Conservation (phyloP, 1,140 invertebrate species). For the Drosophila persimilis region DNA sequence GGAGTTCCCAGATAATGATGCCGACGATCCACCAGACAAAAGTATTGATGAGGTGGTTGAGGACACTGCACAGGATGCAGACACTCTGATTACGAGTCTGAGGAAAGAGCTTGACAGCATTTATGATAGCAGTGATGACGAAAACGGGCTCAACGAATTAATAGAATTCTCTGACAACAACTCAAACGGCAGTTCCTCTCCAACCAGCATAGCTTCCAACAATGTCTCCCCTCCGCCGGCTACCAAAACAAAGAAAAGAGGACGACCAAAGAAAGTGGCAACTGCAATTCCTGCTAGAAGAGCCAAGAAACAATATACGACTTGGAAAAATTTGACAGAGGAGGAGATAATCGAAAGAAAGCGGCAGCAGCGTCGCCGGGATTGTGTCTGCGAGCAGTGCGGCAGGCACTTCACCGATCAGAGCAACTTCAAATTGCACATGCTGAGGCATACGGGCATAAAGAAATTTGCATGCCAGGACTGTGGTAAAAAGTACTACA, state of each 20-base stretch:
- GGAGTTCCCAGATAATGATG: neutral
- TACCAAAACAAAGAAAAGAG: neutral
- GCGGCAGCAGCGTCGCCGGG: conserved; percentile 46
- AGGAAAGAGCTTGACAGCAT: conserved; percentile 39
- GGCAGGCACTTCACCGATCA: conserved; percentile 63
- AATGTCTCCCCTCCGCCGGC: neutral
- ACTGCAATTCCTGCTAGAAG: neutral
- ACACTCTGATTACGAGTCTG: conserved; percentile 16
- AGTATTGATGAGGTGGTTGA: neutral
- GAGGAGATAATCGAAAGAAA: conserved; percentile 52
- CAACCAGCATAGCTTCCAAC: too few species aligned
- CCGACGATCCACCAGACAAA: neutral
- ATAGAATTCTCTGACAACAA: neutral
- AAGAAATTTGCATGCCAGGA: conserved; percentile 57
- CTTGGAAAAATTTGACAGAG: conserved; percentile 66
- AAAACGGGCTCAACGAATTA: conserved; percentile 10
- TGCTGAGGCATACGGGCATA: conserved; percentile 60
- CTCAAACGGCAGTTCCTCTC: neutral
- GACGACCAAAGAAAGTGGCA: conserved; percentile 2
- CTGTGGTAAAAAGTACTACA: conserved; percentile 54
- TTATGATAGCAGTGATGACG: conserved; percentile 26
- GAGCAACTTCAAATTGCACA: conserved; percentile 69
- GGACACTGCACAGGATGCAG: conserved; percentile 22
- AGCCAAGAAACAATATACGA: conserved; percentile 41
- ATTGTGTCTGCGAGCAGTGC: conserved; percentile 66